Evolutionary conservation across 2,113 vertebrate species (phyloP).

Genomic region (Anguilla japonica): DNA sequence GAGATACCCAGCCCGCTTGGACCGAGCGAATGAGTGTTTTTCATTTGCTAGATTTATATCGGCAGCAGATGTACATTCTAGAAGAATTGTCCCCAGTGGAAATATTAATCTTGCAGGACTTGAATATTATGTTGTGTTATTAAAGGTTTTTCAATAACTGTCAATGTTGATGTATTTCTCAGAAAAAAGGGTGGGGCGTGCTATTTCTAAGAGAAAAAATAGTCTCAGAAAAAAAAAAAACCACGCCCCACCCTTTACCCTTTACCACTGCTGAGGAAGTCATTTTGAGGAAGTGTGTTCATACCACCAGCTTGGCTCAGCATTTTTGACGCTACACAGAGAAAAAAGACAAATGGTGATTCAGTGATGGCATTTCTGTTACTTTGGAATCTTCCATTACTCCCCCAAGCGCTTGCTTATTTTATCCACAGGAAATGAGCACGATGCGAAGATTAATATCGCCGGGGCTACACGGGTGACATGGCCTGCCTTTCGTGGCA

Average conservation of each 20-base stretch:
- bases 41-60: conserved; percentile 75
- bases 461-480: not conserved
- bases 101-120: conserved; percentile 71
- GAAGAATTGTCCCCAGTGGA: conserved; percentile 75
- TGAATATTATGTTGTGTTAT: conserved; percentile 74
- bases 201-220: conserved; percentile 37
- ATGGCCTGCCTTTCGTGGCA: conserved; percentile 35
- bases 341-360: conserved; percentile 19
- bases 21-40: conserved; percentile 64
- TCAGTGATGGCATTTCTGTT: not conserved
- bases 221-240: not conserved
- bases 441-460: conserved; percentile 5
- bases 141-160: conserved; percentile 75
- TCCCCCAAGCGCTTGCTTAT: not conserved
- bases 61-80: conserved; percentile 76
- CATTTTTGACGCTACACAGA: conserved; percentile 8
- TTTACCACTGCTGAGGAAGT: conserved; percentile 43
- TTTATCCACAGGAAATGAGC: not conserved
- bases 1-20: conserved; percentile 57
- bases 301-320: not conserved
- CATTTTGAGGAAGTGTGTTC: conserved; percentile 48
- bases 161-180: conserved; percentile 70
- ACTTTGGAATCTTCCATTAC: conserved; percentile 8
- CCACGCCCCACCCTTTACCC: conserved; percentile 6
- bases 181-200: too few relatives aligned